phyloP scores from a whole-genome alignment of 2,113 vertebrate genomes.

The Ophiodon elongatus region DNA sequence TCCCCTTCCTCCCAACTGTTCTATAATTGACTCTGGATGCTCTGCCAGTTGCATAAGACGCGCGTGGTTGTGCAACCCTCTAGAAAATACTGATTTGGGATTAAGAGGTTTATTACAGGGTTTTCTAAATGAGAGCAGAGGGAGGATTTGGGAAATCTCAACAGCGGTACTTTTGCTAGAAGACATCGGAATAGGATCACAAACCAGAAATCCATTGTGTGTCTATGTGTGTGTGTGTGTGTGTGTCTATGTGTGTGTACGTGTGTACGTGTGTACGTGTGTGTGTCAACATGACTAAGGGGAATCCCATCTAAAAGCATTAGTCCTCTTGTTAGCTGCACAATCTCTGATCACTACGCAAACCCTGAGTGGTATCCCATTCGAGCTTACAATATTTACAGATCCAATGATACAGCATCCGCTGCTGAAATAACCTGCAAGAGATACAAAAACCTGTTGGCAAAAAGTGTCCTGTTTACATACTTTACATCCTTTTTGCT shows the following conservation, averaged over 20 bases:
- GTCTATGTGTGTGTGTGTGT: neutral
- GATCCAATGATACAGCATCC: neutral
- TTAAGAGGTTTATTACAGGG: constrained; percentile 64
- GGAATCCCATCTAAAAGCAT: constrained; percentile 42
- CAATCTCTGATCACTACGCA: neutral
- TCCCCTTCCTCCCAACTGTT: constrained; percentile 48
- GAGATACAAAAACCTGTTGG: neutral
- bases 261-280: neutral
- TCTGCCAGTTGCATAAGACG: constrained; percentile 65
- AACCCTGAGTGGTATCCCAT: neutral
- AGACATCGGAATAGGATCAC: constrained; percentile 51
- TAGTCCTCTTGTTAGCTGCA: constrained; percentile 5
- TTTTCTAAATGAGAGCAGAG: constrained; percentile 47
- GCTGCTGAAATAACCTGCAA: neutral
- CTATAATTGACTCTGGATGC: constrained; percentile 51
- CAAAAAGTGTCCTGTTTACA: neutral
- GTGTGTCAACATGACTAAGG: constrained; percentile 4
- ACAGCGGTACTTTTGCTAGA: constrained; percentile 40
- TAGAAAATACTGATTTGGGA: constrained; percentile 68
- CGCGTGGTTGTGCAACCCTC: constrained; percentile 58
- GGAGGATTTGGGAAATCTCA: constrained; percentile 58
- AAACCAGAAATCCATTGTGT: constrained; percentile 16
- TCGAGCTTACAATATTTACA: constrained; percentile 30
- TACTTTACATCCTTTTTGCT: constrained; percentile 1
- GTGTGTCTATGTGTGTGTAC: neutral